phyloP scores from a whole-genome alignment of 1,140 invertebrate genomes.

The Lanistes nyassanus region DNA sequence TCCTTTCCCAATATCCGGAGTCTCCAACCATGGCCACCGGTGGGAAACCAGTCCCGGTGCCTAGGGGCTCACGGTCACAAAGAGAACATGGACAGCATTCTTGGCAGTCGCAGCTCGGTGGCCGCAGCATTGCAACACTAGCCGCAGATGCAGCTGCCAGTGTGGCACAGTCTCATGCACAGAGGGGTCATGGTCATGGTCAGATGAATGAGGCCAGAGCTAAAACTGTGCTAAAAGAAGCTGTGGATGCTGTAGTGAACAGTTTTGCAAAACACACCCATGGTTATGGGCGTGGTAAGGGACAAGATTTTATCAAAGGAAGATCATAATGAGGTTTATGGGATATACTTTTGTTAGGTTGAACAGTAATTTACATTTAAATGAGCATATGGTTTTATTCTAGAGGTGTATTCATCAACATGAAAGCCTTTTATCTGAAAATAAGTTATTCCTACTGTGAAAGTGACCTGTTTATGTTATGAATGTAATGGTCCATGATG shows the following conservation, averaged over 20 bases:
- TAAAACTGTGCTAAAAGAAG: slow-evolving; percentile 79
- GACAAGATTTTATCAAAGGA: not conserved
- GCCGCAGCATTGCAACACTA: slow-evolving; percentile 32
- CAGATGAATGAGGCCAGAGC: slow-evolving; percentile 59
- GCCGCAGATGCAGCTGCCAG: slow-evolving; percentile 40
- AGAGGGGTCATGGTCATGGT: slow-evolving; percentile 12
- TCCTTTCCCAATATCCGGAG: not conserved
- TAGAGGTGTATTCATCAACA: too few relatives aligned
- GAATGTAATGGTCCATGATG: too few relatives aligned
- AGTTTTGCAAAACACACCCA: slow-evolving; percentile 83
- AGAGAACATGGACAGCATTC: slow-evolving; percentile 8
- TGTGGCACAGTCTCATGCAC: slow-evolving; percentile 28
- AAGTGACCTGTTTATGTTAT: too few relatives aligned
- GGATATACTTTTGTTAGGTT: not conserved
- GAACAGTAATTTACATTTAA: not conserved
- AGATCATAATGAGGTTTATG: not conserved
- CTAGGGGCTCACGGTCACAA: slow-evolving; percentile 11
- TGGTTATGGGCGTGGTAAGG: slow-evolving; percentile 79
- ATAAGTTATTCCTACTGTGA: not conserved
- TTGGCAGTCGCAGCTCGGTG: slow-evolving; percentile 16
- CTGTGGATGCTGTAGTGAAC: slow-evolving; percentile 81
- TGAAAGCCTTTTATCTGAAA: not conserved
- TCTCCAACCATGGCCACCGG: slow-evolving; percentile 19
- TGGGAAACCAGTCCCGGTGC: slow-evolving; percentile 17
- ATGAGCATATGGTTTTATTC: not conserved